These are phyloP conservation scores for Coregonus ussuriensis DNA, from an alignment of 2,797 vertebrate species.

Conservation along the genomic window DNA sequence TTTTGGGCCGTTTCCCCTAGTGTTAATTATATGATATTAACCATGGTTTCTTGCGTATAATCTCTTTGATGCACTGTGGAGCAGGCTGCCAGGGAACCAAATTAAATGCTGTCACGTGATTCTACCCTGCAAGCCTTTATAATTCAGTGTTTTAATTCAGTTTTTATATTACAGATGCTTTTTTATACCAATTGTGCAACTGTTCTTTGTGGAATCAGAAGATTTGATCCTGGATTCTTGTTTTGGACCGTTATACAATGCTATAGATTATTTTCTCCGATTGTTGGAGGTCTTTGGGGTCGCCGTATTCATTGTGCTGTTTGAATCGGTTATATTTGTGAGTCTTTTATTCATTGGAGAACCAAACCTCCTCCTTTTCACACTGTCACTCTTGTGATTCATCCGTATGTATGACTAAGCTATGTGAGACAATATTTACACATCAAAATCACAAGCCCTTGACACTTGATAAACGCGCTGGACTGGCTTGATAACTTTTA, in stretches of 20 bases:
- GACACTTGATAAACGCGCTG: not conserved
- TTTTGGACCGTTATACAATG: not conserved
- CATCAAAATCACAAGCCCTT: not conserved
- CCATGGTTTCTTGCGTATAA: conserved; percentile 76
- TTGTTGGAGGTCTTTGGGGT: not conserved
- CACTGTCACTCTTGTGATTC: not conserved
- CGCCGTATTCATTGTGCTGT: not conserved
- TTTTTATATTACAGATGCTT: conserved; percentile 48
- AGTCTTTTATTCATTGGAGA: not conserved
- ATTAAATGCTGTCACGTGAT: conserved; percentile 68
- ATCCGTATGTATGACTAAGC: not conserved
- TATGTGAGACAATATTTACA: not conserved
- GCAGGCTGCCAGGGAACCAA: conserved; percentile 63
- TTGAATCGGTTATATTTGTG: not conserved
- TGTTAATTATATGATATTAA: conserved; percentile 78
- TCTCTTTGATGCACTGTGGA: conserved; percentile 67
- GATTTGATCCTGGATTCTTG: conserved; percentile 14
- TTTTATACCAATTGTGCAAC: conserved; percentile 30
- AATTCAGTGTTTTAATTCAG: conserved; percentile 23
- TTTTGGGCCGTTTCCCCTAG: conserved; percentile 48
- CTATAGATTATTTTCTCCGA: not conserved
- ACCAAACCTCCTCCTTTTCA: not conserved
- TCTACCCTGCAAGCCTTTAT: conserved; percentile 32
- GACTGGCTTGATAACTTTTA: not conserved
- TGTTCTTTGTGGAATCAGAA: conserved; percentile 6